Percentiles rank a stretch among this genome's conserved stretches.
These are phyloP conservation scores for Morpho achilles DNA, from an alignment of 2,888 invertebrate genomes.

Conservation along the genomic window DNA sequence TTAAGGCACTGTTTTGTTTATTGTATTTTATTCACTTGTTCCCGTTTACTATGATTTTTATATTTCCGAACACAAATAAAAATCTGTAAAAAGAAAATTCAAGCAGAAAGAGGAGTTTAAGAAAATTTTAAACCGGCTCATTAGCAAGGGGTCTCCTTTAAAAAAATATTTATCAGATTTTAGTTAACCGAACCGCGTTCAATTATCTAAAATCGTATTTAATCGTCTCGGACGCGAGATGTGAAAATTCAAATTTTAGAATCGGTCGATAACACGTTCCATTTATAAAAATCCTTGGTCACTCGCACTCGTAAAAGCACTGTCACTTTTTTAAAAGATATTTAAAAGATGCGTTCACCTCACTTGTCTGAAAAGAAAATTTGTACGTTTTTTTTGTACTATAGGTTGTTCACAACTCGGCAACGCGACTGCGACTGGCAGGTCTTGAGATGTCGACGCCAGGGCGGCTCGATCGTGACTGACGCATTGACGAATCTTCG, in stretches of 20 bases:
- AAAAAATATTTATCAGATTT: conserved; percentile 41
- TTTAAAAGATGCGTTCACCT: conserved; percentile 57
- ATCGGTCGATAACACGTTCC: conserved; percentile 43
- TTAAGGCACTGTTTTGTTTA: conserved; percentile 69
- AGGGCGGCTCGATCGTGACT: conserved; percentile 65
- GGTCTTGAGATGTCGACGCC: conserved; percentile 61
- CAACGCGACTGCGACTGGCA: conserved; percentile 53
- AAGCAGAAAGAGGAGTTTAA: conserved; percentile 62
- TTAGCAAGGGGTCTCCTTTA: conserved; percentile 5
- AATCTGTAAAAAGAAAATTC: conserved; percentile 70
- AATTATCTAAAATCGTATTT: conserved; percentile 57
- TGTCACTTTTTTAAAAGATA: conserved; percentile 47
- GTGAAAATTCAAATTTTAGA: conserved; percentile 34
- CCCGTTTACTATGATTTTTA: conserved; percentile 47
- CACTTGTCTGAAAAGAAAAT: conserved; percentile 58
- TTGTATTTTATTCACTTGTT: conserved; percentile 58
- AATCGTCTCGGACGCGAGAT: conserved; percentile 33
- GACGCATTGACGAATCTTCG: conserved; percentile 75
- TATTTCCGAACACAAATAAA: conserved; percentile 45
- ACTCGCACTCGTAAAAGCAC: conserved; percentile 59
- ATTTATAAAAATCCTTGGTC: conserved; percentile 40
- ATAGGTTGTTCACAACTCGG: conserved; percentile 71
- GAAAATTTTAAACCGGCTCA: conserved; percentile 33
- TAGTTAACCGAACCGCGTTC: conserved; percentile 59
- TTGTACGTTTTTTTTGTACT: conserved; percentile 76